These are phyloP conservation scores for Panthera tigris DNA, from an alignment of 2,113 vertebrate species.

Conservation along the genomic window DNA sequence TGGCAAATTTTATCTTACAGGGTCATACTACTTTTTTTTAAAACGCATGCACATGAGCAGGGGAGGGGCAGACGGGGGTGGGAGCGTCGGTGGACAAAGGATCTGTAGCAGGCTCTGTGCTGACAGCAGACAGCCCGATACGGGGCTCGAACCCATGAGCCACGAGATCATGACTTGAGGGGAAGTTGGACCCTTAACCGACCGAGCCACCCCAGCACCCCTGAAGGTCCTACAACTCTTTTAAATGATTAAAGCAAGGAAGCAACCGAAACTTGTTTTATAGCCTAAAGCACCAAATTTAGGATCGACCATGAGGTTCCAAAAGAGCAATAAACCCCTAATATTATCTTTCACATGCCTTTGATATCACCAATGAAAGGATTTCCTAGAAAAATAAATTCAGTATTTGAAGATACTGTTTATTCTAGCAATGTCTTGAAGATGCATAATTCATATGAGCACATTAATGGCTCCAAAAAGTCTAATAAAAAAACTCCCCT, in stretches of 20 bases:
- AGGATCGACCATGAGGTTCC: neutral
- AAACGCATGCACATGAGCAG: too few relatives aligned
- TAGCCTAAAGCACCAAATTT: neutral
- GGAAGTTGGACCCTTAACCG: too few relatives aligned
- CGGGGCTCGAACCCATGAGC: too few relatives aligned
- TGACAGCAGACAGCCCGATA: too few relatives aligned
- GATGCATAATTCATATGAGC: neutral
- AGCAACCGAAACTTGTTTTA: neutral
- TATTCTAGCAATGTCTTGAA: neutral
- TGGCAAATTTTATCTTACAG: neutral
- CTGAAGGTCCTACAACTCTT: neutral
- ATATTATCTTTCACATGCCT: neutral
- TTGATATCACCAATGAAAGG: neutral
- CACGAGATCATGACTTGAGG: too few relatives aligned
- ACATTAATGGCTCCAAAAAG: neutral
- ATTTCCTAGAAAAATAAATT: neutral
- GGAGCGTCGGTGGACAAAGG: too few relatives aligned
- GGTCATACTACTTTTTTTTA: neutral
- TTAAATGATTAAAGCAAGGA: neutral
- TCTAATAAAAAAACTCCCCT: neutral
- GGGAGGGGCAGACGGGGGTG: too few relatives aligned
- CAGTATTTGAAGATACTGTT: neutral
- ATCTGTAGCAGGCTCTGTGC: too few relatives aligned
- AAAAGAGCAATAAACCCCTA: neutral
- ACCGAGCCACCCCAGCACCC: too few relatives aligned